Evolutionary conservation across 2,888 invertebrate species (phyloP).

Genomic region (Sinopyrophorus schimmeli): DNA sequence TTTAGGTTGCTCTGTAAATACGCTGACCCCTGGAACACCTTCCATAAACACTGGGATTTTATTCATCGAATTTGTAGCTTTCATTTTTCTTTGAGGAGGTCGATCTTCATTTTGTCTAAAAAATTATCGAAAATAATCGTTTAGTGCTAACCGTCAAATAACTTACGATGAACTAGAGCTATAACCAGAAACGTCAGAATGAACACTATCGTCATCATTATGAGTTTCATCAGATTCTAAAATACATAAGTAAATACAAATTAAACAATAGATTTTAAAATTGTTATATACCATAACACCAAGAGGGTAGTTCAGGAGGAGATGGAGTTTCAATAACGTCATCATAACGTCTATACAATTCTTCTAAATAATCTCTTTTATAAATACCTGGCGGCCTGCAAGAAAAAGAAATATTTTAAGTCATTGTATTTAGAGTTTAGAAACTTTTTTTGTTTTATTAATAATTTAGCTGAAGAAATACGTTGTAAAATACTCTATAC

Average conservation of each 20-base stretch:
- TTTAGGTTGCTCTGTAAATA: conserved; percentile 66
- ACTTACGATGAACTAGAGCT: conserved; percentile 26
- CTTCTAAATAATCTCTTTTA: conserved; percentile 91
- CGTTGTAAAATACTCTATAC: too few species aligned
- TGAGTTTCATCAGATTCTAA: conserved; percentile 5
- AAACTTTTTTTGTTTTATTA: too few species aligned
- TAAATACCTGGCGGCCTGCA: conserved; percentile 93
- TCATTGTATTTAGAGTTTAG: too few species aligned
- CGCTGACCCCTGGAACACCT: conserved; percentile 78
- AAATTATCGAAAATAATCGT: too few species aligned
- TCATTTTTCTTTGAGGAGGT: conserved; percentile 13
- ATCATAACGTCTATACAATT: conserved; percentile 81
- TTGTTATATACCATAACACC: conserved; percentile 69
- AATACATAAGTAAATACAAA: neutral
- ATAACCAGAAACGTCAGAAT: conserved; percentile 9
- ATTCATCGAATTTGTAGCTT: conserved; percentile 24
- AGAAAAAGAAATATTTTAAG: too few species aligned
- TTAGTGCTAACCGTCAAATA: neutral
- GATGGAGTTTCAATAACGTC: conserved; percentile 69
- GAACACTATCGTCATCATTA: conserved; percentile 9
- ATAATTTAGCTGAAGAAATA: too few species aligned
- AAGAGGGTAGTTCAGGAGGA: conserved; percentile 80
- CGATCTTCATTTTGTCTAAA: conserved; percentile 13
- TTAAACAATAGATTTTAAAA: neutral
- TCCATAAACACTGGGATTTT: conserved; percentile 81